These are phyloP conservation scores for Anabas testudineus DNA, from an alignment of 2,797 vertebrate genomes.

Conservation along the genomic window DNA sequence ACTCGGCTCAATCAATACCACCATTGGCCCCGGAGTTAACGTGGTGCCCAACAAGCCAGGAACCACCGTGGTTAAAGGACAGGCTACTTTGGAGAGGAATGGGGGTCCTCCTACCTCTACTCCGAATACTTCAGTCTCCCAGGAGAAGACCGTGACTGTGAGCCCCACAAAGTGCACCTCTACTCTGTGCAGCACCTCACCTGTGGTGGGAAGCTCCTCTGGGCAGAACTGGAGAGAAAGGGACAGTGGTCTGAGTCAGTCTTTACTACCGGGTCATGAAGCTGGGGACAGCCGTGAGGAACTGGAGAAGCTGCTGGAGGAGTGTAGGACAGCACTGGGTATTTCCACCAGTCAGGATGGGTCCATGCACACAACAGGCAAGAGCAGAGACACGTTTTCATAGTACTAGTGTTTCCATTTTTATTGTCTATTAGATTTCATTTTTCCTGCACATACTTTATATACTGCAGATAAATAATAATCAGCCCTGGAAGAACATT, in stretches of 20 bases:
- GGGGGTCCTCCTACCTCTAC: slow-evolving; percentile 57
- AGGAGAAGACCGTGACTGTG: slow-evolving; percentile 40
- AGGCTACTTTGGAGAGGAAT: slow-evolving; percentile 50
- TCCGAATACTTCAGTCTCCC: slow-evolving; percentile 39
- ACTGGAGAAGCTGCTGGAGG: slow-evolving; percentile 74
- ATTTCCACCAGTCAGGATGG: slow-evolving; percentile 51
- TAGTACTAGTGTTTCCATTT: neutral
- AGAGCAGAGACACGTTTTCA: slow-evolving; percentile 20
- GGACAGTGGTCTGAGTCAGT: slow-evolving; percentile 73
- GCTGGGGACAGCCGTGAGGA: slow-evolving; percentile 49
- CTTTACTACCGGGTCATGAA: slow-evolving; percentile 35
- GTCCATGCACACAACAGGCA: slow-evolving; percentile 67
- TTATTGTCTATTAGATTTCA: rapidly evolving
- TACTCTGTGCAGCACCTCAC: slow-evolving; percentile 32
- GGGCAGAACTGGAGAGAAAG: slow-evolving; percentile 64
- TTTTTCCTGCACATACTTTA: neutral
- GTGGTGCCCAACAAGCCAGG: slow-evolving; percentile 50
- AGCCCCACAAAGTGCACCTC: slow-evolving; percentile 60
- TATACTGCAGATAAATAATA: neutral
- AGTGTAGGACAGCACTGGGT: slow-evolving; percentile 75
- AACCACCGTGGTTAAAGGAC: slow-evolving; percentile 31
- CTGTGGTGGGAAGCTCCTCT: slow-evolving; percentile 36
- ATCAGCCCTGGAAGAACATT: slow-evolving; percentile 1
- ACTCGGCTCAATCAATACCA: slow-evolving; percentile 35
- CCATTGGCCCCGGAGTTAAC: slow-evolving; percentile 23